Conservation (phyloP, 1,140 invertebrate genomes). For the Leptestheria dahalacensis region DNA sequence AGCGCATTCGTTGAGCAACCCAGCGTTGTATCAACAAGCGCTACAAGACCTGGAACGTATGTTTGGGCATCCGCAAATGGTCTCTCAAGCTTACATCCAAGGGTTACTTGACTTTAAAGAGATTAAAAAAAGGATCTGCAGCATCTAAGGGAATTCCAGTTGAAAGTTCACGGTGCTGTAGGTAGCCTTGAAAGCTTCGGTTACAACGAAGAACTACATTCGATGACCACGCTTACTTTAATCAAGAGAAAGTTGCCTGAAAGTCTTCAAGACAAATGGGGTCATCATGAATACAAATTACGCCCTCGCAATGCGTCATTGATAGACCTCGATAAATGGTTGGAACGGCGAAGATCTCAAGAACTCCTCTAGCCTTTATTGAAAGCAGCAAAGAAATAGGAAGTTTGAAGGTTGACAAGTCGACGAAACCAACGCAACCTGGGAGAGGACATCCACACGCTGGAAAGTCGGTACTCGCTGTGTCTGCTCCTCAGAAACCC, state of each 20-base stretch:
- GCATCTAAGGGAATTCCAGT: neutral
- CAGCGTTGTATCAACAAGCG: constrained; percentile 1
- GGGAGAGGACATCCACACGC: too few species aligned
- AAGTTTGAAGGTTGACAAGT: neutral
- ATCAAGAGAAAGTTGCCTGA: neutral
- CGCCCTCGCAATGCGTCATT: neutral
- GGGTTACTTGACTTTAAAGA: neutral
- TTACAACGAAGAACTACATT: neutral
- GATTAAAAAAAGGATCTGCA: neutral
- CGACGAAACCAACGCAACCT: neutral
- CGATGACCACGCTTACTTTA: neutral
- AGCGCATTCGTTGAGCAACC: neutral
- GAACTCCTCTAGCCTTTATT: neutral
- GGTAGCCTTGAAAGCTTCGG: neutral
- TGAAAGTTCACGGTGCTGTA: neutral
- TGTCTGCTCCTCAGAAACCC: too few species aligned
- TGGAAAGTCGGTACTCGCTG: too few species aligned
- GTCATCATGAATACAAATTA: neutral
- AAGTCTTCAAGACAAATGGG: neutral
- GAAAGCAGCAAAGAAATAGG: neutral
- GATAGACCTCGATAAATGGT: constrained; percentile 1
- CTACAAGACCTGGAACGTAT: neutral
- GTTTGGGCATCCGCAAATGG: constrained; percentile 1
- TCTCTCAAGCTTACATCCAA: neutral
- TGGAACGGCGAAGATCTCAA: neutral